Conservation (phyloP, 2,113 vertebrate genomes). For the Acanthisitta chloris region DNA sequence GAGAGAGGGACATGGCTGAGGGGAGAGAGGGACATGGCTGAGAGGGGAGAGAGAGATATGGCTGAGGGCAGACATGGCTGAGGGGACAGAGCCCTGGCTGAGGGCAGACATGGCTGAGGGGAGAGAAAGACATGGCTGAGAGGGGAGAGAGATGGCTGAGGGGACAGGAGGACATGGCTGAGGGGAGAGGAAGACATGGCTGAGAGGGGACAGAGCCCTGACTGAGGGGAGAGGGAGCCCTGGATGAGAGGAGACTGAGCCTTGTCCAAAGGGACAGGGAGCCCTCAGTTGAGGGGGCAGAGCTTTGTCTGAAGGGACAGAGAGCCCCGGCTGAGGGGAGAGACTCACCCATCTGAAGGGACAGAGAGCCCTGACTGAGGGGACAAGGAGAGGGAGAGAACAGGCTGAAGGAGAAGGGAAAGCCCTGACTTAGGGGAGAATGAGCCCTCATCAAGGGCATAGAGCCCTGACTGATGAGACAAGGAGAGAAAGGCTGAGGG, state of each 20-base stretch:
- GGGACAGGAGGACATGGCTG: background rate
- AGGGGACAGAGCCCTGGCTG: background rate
- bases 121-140: background rate
- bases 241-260: background rate
- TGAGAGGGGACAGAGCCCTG: background rate
- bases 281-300: background rate
- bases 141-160: too few species aligned
- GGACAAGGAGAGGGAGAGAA: background rate
- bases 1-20: background rate
- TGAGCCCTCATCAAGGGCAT: background rate
- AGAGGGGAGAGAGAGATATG: background rate
- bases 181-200: background rate
- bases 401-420: too few species aligned
- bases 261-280: rapidly evolving
- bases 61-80: background rate
- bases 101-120: background rate
- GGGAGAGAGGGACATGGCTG: background rate
- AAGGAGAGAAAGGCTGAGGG: too few species aligned
- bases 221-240: background rate
- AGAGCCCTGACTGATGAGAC: too few species aligned
- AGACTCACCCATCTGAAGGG: too few species aligned
- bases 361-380: background rate
- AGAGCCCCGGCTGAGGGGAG: background rate
- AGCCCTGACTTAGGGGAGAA: background rate
- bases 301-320: background rate